Evolutionary conservation across 2,113 vertebrate genomes (phyloP).

Genomic region (rabbit (Oryctolagus cuniculus)): DNA sequence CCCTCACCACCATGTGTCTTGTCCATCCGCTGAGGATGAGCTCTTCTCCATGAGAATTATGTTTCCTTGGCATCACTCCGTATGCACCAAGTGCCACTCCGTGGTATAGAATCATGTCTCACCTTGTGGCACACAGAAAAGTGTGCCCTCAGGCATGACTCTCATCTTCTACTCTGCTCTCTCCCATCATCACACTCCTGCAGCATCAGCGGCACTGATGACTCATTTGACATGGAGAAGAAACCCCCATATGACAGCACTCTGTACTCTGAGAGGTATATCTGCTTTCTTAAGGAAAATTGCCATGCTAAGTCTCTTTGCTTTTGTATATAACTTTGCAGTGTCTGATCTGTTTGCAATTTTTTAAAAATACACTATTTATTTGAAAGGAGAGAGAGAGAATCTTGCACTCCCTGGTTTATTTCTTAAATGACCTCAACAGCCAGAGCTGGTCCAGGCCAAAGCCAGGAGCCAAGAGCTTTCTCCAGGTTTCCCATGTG

Average conservation of each 20-base stretch:
- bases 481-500: too few species aligned
- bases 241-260: neutral
- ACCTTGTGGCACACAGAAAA: neutral
- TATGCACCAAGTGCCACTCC: neutral
- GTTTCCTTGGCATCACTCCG: neutral
- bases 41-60: neutral
- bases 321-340: neutral
- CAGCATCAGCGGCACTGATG: neutral
- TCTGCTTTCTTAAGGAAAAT: neutral
- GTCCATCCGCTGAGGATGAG: neutral
- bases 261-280: slow-evolving; percentile 50
- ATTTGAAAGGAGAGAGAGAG: too few species aligned
- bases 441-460: too few species aligned
- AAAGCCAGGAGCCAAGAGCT: too few species aligned
- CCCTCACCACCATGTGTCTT: neutral
- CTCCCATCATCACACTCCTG: neutral
- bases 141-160: neutral
- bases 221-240: neutral
- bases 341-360: neutral
- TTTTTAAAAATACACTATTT: neutral
- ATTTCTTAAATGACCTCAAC: too few species aligned
- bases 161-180: neutral
- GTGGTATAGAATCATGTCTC: neutral
- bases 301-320: neutral
- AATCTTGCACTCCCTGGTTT: too few species aligned